Base-by-base conservation (phyloP, 2,888 invertebrate genomes). In the Molanna angustata region DNA sequence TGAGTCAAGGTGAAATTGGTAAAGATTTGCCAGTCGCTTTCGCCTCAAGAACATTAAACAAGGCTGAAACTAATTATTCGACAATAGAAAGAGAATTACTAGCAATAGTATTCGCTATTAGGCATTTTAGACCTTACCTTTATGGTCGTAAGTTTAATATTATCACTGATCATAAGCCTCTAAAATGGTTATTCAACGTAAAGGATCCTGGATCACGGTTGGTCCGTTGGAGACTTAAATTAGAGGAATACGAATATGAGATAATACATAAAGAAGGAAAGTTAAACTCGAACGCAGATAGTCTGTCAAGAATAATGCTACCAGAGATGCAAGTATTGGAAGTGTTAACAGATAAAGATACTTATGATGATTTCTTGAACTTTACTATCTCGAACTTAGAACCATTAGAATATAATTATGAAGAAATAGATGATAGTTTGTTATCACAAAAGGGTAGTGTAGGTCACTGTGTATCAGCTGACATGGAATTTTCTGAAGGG, bases 181-280 rank as follows among this genome's bases (percentile, higher is more conserved):
- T 65, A 22, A 35, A 21, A n/a, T 64, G 64, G 63, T 44, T 64
- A 6, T 46, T 58, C 13, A 42, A 46, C 49, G 14, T 54, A 41
- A 65, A 64, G 56, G 64, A 67, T 20, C 64, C 65, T 2, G 59
- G 60, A 7, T 61, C 62, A 14, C 45, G 63, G 46, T 40, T 69
- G 37, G 59, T 64, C 2, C 19, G 66, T 33, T 69, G 66, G 67
- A 47, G 61, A 46, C 49, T 69, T 37, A 35, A 41, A 47, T 49
- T 67, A 18, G 59, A 62, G 54, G 65, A 67, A 60, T 67, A 64
- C 48, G 57, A 67, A 31, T 67, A 62, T 49, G 52, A 62, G 52
- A 62, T 65, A 31, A 42, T 51, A 16, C 58, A 64, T 40, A 66
- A 64, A 61, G 58, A 61, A 4, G 65, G 65, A 11, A 61, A 60